Evolutionary conservation across 2,888 invertebrate genomes (phyloP), one percentile per base, ranked within the genome.

Genomic region (Buathra laborator): DNA sequence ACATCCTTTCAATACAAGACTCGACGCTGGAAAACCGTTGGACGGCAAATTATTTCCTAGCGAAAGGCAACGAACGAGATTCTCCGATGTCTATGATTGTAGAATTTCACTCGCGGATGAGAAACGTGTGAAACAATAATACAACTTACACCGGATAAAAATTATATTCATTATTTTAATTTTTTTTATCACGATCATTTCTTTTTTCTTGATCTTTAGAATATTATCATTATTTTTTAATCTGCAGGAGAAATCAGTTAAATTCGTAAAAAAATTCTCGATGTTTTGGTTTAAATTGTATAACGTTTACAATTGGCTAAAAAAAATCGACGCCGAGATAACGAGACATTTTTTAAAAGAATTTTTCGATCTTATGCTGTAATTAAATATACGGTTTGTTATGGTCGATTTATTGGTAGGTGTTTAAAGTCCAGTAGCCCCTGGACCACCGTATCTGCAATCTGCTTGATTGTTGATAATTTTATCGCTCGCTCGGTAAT

Each of bases 41-140:
- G 86, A 72, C 84, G 81, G 85, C 84, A 86, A 86, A 87, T 86
- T 84, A 85, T 86, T 81, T 74, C 78, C 84, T 72, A 81, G 84
- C 59, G 74, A 67, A 82, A 79, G 82, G 70, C 82, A 71, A 51
- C 66, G 79, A 82, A 79, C 79, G 79, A 71, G 82, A 82, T 85
- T 79, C 82, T 83, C 56, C 85, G 75, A 85, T 74, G 83, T 67
- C 77, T 56, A 72, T 77, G 71, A 82, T 77, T 56, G 19, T 10
- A 24, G 56, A 24, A 56, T 56, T 56, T 56, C 12, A 66, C 59
- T 72, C 66, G 51, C 46, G 51, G 56, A 48, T 64, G 56, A 66
- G 32, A 53, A 37, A 81, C 10, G 67, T 71, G 62, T 53, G 9
- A 4, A 59, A 59, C 29, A 29, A 16, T 19, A 12, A 59, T 59